A percentile compares a stretch with the other conserved stretches of the same genome.
Conservation (phyloP, 2,888 invertebrate genomes). For the Furcula furcula region DNA sequence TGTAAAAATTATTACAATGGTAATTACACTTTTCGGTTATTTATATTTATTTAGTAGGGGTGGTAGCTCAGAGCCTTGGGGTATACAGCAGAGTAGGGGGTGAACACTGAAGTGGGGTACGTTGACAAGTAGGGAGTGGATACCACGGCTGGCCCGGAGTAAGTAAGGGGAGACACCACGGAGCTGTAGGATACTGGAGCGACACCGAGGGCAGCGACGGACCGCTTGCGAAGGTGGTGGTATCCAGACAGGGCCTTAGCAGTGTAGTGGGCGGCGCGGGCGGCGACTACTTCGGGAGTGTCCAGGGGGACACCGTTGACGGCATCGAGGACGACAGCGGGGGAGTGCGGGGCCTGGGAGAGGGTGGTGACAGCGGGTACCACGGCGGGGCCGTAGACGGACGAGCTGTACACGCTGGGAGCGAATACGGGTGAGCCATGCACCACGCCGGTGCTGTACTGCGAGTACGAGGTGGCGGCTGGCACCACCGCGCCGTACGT, state of each 20-base stretch:
- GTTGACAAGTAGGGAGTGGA: constrained; percentile 33
- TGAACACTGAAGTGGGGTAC: constrained; percentile 34
- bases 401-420: constrained; percentile 33
- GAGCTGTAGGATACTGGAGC: constrained; percentile 36
- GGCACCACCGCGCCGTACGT: constrained; percentile 46
- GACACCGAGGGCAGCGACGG: constrained; percentile 42
- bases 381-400: constrained; percentile 24
- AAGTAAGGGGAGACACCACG: constrained; percentile 33
- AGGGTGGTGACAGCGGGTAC: constrained; percentile 32
- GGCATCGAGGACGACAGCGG: constrained; percentile 68
- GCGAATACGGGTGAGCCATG: constrained; percentile 40
- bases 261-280: constrained; percentile 69
- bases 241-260: constrained; percentile 65
- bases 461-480: constrained; percentile 42
- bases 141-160: constrained; percentile 37
- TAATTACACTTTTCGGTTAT: not conserved
- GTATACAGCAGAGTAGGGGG: constrained; percentile 37
- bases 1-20: not conserved
- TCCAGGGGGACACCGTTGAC: constrained; percentile 72
- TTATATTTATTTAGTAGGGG: constrained; percentile 46
- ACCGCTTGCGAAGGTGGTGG: constrained; percentile 68
- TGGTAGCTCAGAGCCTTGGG: constrained; percentile 58
- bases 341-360: constrained; percentile 62
- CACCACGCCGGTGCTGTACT: constrained; percentile 41
- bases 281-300: constrained; percentile 75